Evolutionary conservation across 2,888 invertebrate species (phyloP).

Genomic region (Idaea dimidiata): DNA sequence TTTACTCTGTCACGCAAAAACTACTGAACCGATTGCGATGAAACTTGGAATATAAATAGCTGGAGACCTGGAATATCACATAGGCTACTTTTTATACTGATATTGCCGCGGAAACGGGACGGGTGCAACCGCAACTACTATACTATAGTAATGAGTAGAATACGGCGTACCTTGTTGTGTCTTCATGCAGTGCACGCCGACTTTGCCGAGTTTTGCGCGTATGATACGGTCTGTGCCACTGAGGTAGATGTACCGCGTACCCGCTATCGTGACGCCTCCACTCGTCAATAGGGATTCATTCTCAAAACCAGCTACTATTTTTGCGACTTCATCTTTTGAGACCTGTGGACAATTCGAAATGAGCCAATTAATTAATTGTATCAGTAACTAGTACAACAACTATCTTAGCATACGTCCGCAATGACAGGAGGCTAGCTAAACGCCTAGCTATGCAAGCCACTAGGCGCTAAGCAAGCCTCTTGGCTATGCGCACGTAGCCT

Average conservation of each 20-base stretch:
- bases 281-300: constrained; percentile 94
- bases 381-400: background rate
- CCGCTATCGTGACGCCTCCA: constrained; percentile 94
- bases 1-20: no score
- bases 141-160: background rate
- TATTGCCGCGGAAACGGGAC: no score
- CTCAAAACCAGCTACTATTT: constrained; percentile 94
- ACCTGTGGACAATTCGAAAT: constrained; percentile 82
- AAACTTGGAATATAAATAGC: no score
- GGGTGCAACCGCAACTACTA: no score
- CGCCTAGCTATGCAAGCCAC: no score
- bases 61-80: no score
- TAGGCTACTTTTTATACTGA: no score
- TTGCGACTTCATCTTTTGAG: constrained; percentile 94
- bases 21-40: no score
- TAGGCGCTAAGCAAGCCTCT: no score
- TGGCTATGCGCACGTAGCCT: no score
- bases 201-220: constrained; percentile 95
- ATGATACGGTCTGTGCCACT: constrained; percentile 96
- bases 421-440: no score
- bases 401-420: no score
- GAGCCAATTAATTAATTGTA: constrained; percentile 4
- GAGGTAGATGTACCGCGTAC: constrained; percentile 96
- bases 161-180: constrained; percentile 89
- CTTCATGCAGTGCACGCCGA: constrained; percentile 97